Evolutionary conservation across 1,140 invertebrate genomes (phyloP).

Genomic region (Leptopilina boulardi): DNA sequence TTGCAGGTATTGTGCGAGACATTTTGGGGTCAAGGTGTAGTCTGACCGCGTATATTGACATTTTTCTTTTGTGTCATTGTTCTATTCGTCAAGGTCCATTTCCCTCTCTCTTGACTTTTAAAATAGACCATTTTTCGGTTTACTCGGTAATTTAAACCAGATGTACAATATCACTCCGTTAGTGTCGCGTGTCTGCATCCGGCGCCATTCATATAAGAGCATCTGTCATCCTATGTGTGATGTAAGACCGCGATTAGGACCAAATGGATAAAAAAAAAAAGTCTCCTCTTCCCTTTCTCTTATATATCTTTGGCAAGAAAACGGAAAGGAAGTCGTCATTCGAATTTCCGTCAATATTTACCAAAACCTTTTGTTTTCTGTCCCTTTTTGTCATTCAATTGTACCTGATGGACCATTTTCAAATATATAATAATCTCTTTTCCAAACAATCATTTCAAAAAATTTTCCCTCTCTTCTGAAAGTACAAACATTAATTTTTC

Average conservation of each 20-base stretch:
- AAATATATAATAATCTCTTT: neutral
- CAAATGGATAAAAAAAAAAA: neutral
- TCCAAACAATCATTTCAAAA: constrained; percentile 3
- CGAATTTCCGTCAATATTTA: constrained; percentile 7
- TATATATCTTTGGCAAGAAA: neutral
- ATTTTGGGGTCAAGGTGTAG: constrained; percentile 18
- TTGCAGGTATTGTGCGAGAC: neutral
- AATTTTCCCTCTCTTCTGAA: neutral
- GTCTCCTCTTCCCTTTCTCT: neutral
- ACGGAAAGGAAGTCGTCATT: constrained; percentile 4
- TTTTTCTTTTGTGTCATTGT: constrained; percentile 19
- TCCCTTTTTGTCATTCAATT: neutral
- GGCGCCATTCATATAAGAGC: constrained; percentile 11
- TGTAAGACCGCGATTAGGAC: constrained; percentile 24
- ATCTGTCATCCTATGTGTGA: constrained; percentile 25
- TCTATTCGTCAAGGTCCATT: constrained; percentile 28
- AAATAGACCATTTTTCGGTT: constrained; percentile 27
- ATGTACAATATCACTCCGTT: constrained; percentile 24
- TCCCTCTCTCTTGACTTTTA: constrained; percentile 19
- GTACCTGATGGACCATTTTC: constrained; percentile 11
- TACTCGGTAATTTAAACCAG: constrained; percentile 26
- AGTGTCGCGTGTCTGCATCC: constrained; percentile 33
- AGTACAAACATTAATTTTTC: no score
- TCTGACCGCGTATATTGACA: constrained; percentile 13
- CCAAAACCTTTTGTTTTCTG: neutral